These are phyloP conservation scores for Amniataba percoides DNA, from an alignment of 2,797 vertebrate genomes.

Conservation along the genomic window DNA sequence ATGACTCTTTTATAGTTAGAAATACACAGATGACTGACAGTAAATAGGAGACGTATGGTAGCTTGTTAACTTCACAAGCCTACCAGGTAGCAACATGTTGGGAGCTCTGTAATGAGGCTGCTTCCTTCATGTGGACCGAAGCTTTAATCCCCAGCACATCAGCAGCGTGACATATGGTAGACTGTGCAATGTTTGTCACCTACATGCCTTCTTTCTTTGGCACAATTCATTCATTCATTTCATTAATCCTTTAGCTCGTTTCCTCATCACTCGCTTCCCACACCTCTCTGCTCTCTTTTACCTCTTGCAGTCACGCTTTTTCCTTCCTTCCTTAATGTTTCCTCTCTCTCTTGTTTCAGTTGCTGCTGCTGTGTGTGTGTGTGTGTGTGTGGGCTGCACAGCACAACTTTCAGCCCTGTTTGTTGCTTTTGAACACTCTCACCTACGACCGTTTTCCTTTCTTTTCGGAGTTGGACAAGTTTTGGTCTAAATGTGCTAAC, in stretches of 20 bases:
- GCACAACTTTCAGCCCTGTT: not conserved
- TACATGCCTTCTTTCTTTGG: constrained; percentile 13
- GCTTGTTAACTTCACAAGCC: constrained; percentile 51
- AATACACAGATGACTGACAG: constrained; percentile 26
- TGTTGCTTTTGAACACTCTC: not conserved
- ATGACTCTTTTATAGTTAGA: not conserved
- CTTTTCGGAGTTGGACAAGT: not conserved
- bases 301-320: constrained; percentile 1
- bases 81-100: constrained; percentile 48
- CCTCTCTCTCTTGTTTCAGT: constrained; percentile 4
- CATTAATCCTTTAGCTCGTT: not conserved
- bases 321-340: not conserved
- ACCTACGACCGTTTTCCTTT: not conserved
- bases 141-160: constrained; percentile 51
- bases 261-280: not conserved
- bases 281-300: not conserved
- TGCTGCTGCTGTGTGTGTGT: not conserved
- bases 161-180: constrained; percentile 37
- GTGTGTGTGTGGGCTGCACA: not conserved
- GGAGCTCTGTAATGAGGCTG: constrained; percentile 56
- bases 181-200: constrained; percentile 35
- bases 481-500: not conserved
- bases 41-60: not conserved
- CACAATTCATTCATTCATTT: constrained; percentile 8
- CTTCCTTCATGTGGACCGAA: constrained; percentile 60